phyloP scores from a whole-genome alignment of 1,140 invertebrate species.

The Drosophila varians region DNA sequence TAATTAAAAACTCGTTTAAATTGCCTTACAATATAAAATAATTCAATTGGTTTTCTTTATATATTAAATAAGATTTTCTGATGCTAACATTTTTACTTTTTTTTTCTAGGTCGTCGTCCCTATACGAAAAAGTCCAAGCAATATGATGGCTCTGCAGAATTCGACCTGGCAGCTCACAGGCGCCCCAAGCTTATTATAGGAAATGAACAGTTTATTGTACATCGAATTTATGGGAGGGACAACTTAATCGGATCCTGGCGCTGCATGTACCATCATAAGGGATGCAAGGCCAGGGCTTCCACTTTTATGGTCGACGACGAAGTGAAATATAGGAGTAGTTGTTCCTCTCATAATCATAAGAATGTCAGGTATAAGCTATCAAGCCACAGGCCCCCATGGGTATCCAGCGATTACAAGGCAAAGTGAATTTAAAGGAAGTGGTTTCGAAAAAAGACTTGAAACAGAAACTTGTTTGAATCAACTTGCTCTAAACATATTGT shows the following conservation, averaged over 20 bases:
- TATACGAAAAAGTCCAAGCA: slow-evolving; percentile 11
- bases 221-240: slow-evolving; percentile 30
- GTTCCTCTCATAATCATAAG: slow-evolving; percentile 46
- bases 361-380: slow-evolving; percentile 12
- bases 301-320: slow-evolving; percentile 45
- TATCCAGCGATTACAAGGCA: slow-evolving; percentile 2
- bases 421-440: background rate
- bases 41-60: background rate
- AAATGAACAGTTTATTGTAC: slow-evolving; percentile 36
- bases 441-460: too few relatives aligned
- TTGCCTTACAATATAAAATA: background rate
- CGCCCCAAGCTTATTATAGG: slow-evolving; percentile 53
- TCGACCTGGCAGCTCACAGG: slow-evolving; percentile 16
- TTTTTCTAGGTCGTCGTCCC: slow-evolving; percentile 28
- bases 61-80: background rate
- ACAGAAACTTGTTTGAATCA: too few relatives aligned
- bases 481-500: too few relatives aligned
- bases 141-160: slow-evolving; percentile 41
- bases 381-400: slow-evolving; percentile 13
- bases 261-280: slow-evolving; percentile 50
- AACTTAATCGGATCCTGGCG: slow-evolving; percentile 58
- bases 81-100: slow-evolving; percentile 1
- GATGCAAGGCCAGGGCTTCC: slow-evolving; percentile 48
- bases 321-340: slow-evolving; percentile 53
- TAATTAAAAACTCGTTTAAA: slow-evolving; percentile 2